Evolutionary conservation across 2,797 vertebrate genomes (phyloP), one percentile per base, ranked within the genome.

Genomic region (Bufotes viridis): DNA sequence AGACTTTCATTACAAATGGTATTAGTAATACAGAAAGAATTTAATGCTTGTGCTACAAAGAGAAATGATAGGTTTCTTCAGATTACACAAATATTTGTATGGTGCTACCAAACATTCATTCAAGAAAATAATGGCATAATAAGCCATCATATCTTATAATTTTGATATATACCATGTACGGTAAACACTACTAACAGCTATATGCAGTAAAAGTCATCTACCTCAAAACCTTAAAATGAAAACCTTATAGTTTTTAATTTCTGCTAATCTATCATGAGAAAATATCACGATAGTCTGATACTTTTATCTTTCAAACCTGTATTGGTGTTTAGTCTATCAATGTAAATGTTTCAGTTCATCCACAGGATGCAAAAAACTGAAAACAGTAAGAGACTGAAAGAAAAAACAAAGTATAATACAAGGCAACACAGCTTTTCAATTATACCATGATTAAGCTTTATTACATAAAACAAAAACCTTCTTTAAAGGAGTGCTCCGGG

Each of bases 1-100:
- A 81, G 42, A 58, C 29, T 70, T 76, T 51, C 69, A 76, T 75
- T 74, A 29, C 22, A 81, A 61, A 53, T 26, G 65, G 34, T 82
- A 76, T 29, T 12, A 78, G 10, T 81, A 72, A 81, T 22, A 74
- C 13, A 60, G 55, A 81, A 74, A 74, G 11, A 55, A 55, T 22
- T 65, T 53, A 20, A 7, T 58, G 15, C 58, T 61, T 60, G 53
- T 42, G 5, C 51, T 79, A 72, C 24, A 81, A 72, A n/a, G n/a
- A 57, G 42, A 63, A 70, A 82, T 51, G 42, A 58, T 18, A 72
- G 0, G 65, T 84, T 51, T 76, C 12, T 60, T 75, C 20, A 61
- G 9, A 20, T 76, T 22, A 76, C n/a, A 18, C 61, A 65, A 29
- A 53, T 86, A 42, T 74, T 20, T 5, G 42, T 42, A 58, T 65